A percentile compares a stretch with the other conserved stretches of the same genome.
Evolutionary conservation across 2,797 vertebrate genomes (phyloP).

Genomic region (Peromyscus attwateri): DNA sequence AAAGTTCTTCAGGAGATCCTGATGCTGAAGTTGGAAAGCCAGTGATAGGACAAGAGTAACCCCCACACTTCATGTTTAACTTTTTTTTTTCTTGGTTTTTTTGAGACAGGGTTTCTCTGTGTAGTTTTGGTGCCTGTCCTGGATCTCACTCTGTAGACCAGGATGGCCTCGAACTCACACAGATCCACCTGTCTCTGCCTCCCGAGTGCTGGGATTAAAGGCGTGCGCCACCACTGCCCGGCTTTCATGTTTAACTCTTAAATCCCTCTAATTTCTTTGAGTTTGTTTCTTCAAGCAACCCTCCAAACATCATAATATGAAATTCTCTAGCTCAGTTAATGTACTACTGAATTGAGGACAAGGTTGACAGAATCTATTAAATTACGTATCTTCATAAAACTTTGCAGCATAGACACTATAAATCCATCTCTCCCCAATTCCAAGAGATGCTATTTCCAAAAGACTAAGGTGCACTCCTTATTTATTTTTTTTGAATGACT

Average conservation of each 20-base stretch:
- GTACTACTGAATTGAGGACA: slow-evolving; percentile 11
- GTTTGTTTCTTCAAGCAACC: background rate
- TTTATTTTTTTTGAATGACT: background rate
- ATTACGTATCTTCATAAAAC: background rate
- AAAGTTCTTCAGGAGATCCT: background rate
- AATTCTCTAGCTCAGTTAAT: slow-evolving; percentile 22
- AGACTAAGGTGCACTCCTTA: background rate
- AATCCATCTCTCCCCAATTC: background rate
- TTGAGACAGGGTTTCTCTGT: too few species aligned
- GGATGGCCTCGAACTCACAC: too few species aligned
- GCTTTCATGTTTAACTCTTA: slow-evolving; percentile 3
- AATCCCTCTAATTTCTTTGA: background rate
- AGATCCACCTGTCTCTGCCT: too few species aligned
- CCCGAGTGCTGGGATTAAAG: too few species aligned
- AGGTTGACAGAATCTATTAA: background rate
- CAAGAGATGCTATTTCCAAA: slow-evolving; percentile 33
- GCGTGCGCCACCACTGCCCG: too few species aligned
- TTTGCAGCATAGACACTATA: background rate
- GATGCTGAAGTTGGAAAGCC: background rate
- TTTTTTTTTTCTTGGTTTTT: background rate
- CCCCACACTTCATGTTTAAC: slow-evolving; percentile 10
- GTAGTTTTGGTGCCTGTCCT: too few species aligned
- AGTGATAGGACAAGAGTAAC: background rate
- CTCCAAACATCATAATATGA: background rate
- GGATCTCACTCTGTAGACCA: too few species aligned